Percentiles rank a stretch among this genome's conserved stretches.
These are phyloP conservation scores for Sebastes minor DNA, from an alignment of 2,797 vertebrate species.

Conservation along the genomic window DNA sequence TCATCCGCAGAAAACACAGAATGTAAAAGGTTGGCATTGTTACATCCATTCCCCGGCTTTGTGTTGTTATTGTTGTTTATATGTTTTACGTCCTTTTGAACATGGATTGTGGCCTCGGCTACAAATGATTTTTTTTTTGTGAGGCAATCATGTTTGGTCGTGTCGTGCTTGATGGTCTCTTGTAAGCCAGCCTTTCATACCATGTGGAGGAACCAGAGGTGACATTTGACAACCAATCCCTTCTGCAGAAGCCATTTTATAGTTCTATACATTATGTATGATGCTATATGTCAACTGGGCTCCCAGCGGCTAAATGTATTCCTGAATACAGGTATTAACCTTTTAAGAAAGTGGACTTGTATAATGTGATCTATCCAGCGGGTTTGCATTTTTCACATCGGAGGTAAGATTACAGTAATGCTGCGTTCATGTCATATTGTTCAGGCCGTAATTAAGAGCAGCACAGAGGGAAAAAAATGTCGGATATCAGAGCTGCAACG, in stretches of 20 bases:
- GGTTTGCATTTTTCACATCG: not conserved
- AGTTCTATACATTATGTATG: slow-evolving; percentile 32
- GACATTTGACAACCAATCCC: slow-evolving; percentile 27
- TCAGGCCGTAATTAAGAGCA: not conserved
- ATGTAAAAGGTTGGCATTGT: not conserved
- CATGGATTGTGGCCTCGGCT: not conserved
- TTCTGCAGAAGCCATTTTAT: not conserved
- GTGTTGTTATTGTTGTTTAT: not conserved
- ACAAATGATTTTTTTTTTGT: not conserved
- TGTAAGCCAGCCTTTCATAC: not conserved
- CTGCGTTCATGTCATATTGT: not conserved
- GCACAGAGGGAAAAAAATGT: not conserved
- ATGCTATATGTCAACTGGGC: slow-evolving; percentile 4
- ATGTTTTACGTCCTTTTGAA: not conserved
- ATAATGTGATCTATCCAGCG: not conserved
- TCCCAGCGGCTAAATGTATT: slow-evolving; percentile 4
- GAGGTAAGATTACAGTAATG: not conserved
- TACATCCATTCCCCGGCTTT: not conserved
- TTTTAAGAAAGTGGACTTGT: not conserved
- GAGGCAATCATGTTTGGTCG: not conserved
- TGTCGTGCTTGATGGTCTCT: not conserved
- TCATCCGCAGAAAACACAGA: not conserved
- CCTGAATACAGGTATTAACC: slow-evolving; percentile 20
- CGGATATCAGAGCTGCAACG: not conserved
- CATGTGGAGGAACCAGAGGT: not conserved